Evolutionary conservation across 92 coral and sea anemone genomes (phyloP), one percentile per base, ranked within the genome.

Genomic region (Montipora capitata): DNA sequence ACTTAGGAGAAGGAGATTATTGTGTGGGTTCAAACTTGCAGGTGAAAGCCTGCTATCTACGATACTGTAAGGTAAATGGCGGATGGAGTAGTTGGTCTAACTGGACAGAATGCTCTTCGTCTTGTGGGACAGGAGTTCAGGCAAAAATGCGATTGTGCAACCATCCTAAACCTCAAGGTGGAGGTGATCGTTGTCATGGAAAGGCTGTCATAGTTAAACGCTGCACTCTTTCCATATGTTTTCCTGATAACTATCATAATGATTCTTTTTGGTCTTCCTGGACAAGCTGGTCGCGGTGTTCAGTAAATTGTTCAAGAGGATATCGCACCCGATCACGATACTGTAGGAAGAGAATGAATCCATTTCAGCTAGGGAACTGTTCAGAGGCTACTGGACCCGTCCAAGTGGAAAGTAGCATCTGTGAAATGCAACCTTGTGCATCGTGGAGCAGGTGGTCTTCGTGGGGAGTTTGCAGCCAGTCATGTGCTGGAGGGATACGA

Each of bases 371-470:
- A 3, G 93, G 91, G 13, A 89, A 96, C 68, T 92, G 94, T 76
- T 72, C 93, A 20, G 78, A 45, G 7, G 63, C 39, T 49, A 87
- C 87, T 14, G 85, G 90, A 35, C 92, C 96, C 16, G 78, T 94
- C 56, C 96, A 94, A 78, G 85, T 85, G 12, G 87, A 97, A 77
- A 72, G 79, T 8, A 62, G 77, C 39, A 79, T 79, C 11, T 97
- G 99, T 40, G 73, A 90, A 49, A 77, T 78, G 40, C 77, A 73
- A 72, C 92, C 98, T 5, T 97, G 99, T 86, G 88, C 98, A 16
- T 87, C 87, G 86, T 97, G 99, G 99, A 88, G 95, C 14, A 84
- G 91, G 5, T 97, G 99, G 99, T 94, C 96, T 1, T 78, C 87
- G 68, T 97, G 98, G 99, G 87, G 81, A 57, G 93, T 84, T 59